A percentile compares a stretch with the other conserved stretches of the same genome.
Evolutionary conservation across 1,140 invertebrate species (phyloP).

Genomic region (Drosophila subpulchrella): DNA sequence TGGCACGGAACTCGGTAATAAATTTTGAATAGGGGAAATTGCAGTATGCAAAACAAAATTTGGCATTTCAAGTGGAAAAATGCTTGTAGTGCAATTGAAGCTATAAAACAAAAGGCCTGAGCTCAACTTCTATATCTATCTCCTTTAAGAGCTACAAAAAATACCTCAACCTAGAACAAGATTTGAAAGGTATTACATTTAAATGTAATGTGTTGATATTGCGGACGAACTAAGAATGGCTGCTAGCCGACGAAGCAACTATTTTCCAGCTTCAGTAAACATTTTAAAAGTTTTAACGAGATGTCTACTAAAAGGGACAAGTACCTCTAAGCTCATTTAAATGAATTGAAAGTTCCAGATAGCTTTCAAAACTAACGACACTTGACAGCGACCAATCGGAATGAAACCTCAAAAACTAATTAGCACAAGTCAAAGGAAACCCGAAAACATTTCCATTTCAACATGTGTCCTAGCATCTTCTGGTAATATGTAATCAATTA

Average conservation of each 20-base stretch:
- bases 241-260: too few relatives aligned
- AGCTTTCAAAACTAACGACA: conserved; percentile 22
- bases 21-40: conserved; percentile 20
- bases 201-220: too few relatives aligned
- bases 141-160: background rate
- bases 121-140: background rate
- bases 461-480: conserved; percentile 17
- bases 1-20: conserved; percentile 56
- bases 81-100: background rate
- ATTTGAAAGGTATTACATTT: too few relatives aligned
- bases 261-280: too few relatives aligned
- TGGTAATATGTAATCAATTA: conserved; percentile 58
- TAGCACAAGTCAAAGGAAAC: conserved; percentile 52
- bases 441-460: conserved; percentile 23
- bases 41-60: conserved; percentile 17
- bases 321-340: background rate
- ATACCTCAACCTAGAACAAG: background rate
- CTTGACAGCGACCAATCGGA: conserved; percentile 10
- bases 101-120: background rate
- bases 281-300: background rate
- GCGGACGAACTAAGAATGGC: too few relatives aligned
- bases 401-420: conserved; percentile 72
- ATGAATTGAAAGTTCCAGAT: background rate
- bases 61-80: conserved; percentile 31
- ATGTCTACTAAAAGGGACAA: background rate